phyloP scores from a whole-genome alignment of 2,113 vertebrate species.

The Notarius lentiginosus region DNA sequence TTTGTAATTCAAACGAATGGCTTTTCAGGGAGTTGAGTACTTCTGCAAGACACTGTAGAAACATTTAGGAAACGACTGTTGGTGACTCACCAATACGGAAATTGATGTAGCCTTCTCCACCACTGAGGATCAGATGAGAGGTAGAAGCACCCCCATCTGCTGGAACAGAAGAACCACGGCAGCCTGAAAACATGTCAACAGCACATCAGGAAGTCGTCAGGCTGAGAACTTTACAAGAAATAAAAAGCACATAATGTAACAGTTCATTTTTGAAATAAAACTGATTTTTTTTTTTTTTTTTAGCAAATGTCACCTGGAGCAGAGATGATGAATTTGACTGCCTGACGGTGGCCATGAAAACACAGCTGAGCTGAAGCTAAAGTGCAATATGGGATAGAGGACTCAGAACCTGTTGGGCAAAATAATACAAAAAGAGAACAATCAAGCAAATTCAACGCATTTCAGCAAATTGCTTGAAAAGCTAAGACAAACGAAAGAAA shows the following conservation, averaged over 20 bases:
- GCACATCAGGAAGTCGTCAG: neutral
- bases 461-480: neutral
- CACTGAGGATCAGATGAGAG: constrained; percentile 77
- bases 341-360: constrained; percentile 76
- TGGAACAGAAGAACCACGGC: constrained; percentile 61
- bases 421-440: neutral
- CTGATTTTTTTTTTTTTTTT: neutral
- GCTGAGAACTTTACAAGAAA: neutral
- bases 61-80: neutral
- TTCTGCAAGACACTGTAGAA: neutral
- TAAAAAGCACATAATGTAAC: neutral
- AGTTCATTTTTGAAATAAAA: neutral
- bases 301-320: constrained; percentile 63
- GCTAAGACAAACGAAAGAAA: neutral
- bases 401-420: constrained; percentile 67
- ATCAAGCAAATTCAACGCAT: neutral
- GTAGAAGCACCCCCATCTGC: constrained; percentile 58
- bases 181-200: constrained; percentile 60
- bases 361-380: constrained; percentile 70
- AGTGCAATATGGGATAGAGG: constrained; percentile 74
- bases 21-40: neutral
- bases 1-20: neutral
- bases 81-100: constrained; percentile 78
- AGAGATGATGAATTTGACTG: constrained; percentile 74
- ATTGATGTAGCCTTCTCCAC: constrained; percentile 83